Percentiles rank a stretch among this genome's conserved stretches.
Conservation (phyloP, 2,888 invertebrate genomes). For the Poecilus cupreus region DNA sequence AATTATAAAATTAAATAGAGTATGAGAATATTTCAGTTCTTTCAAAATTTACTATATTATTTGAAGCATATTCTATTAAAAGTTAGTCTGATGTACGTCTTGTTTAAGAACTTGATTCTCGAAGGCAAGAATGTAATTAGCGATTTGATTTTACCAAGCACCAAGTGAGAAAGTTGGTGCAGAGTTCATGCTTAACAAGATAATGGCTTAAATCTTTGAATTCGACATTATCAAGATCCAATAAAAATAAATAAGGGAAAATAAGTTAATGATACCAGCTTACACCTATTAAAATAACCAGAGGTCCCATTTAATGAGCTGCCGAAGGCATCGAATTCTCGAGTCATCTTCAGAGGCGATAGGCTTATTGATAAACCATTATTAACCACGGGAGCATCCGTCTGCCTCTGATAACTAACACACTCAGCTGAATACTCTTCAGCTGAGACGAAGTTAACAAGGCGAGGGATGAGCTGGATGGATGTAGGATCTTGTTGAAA, state of each 20-base stretch:
- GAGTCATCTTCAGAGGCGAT: slow-evolving; percentile 50
- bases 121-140: too few relatives aligned
- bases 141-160: too few relatives aligned
- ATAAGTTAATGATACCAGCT: slow-evolving; percentile 48
- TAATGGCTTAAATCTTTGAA: slow-evolving; percentile 40
- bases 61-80: too few relatives aligned
- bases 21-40: too few relatives aligned
- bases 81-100: too few relatives aligned
- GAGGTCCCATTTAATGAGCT: slow-evolving; percentile 52
- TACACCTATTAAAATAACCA: slow-evolving; percentile 57
- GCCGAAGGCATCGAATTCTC: slow-evolving; percentile 48
- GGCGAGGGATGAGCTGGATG: not conserved
- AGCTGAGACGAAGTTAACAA: not conserved
- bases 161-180: slow-evolving; percentile 6
- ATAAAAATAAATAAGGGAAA: slow-evolving; percentile 43
- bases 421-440: not conserved
- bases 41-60: too few relatives aligned
- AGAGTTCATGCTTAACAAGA: slow-evolving; percentile 33
- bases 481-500: not conserved
- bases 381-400: slow-evolving; percentile 28
- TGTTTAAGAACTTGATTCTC: too few relatives aligned
- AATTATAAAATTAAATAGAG: too few relatives aligned
- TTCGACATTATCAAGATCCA: slow-evolving; percentile 45
- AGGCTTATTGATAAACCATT: slow-evolving; percentile 55
- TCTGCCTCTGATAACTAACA: not conserved